Conservation (phyloP, 1,140 invertebrate species). For the Samia ricini region DNA sequence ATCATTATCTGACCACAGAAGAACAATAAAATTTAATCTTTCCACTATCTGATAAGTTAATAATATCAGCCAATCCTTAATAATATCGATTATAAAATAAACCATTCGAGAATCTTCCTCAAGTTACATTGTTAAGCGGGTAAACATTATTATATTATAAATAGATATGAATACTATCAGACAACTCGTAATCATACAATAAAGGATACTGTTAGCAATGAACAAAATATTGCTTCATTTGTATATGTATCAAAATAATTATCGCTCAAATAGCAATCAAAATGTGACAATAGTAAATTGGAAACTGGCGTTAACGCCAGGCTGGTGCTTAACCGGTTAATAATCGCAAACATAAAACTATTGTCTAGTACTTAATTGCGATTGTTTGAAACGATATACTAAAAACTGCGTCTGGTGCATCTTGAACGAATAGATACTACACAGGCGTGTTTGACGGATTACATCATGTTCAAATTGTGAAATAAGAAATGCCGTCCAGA, state of each 20-base stretch:
- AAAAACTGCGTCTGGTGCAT: background rate
- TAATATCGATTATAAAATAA: background rate
- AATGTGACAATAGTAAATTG: too few species aligned
- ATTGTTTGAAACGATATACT: background rate
- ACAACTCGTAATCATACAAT: background rate
- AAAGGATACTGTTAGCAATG: background rate
- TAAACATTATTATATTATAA: background rate
- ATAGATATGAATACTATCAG: background rate
- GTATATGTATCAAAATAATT: too few species aligned
- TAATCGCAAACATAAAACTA: too few species aligned
- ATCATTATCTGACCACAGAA: background rate
- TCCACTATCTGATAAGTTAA: background rate
- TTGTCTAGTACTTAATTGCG: background rate
- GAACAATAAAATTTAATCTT: background rate
- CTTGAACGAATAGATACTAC: background rate
- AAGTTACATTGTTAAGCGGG: background rate
- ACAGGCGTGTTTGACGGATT: background rate
- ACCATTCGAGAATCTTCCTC: background rate
- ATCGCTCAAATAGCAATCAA: too few species aligned
- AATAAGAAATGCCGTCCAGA: background rate
- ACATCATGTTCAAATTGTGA: background rate
- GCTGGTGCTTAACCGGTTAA: too few species aligned
- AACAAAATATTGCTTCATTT: background rate
- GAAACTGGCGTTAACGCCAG: too few species aligned
- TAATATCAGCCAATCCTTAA: background rate